phyloP scores from a whole-genome alignment of 2,113 vertebrate genomes.

The Raja brachyura region DNA sequence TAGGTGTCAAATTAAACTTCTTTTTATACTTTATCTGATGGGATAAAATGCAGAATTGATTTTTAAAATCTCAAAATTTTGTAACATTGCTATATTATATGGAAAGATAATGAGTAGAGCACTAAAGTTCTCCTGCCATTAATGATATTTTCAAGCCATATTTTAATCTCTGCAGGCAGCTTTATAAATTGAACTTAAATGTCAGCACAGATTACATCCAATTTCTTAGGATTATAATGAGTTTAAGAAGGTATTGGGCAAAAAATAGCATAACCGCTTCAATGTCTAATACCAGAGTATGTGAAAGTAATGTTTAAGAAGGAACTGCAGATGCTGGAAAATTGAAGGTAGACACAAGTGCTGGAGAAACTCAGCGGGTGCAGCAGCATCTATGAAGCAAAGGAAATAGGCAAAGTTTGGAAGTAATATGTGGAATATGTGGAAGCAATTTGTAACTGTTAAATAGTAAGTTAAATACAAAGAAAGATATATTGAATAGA shows the following conservation, averaged over 20 bases:
- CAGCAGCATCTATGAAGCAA: too few relatives aligned
- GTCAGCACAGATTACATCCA: not conserved
- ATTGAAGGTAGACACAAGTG: too few relatives aligned
- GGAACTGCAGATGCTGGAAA: too few relatives aligned
- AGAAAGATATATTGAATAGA: not conserved
- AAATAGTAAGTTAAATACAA: not conserved
- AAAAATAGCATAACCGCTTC: not conserved
- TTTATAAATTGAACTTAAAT: not conserved
- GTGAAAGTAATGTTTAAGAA: too few relatives aligned
- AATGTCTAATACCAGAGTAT: not conserved
- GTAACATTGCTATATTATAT: too few relatives aligned
- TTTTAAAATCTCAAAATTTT: too few relatives aligned
- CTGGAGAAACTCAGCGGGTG: too few relatives aligned
- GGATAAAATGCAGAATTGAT: too few relatives aligned
- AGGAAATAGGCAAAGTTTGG: too few relatives aligned
- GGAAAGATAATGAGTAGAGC: not conserved
- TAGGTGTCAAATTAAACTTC: too few relatives aligned
- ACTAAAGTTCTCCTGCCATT: not conserved
- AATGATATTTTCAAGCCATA: constrained; percentile 6
- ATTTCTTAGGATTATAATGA: not conserved
- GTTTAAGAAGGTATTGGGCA: not conserved
- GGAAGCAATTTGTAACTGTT: not conserved
- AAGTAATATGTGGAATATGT: too few relatives aligned
- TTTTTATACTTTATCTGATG: too few relatives aligned
- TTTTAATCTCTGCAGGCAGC: not conserved